Conservation (phyloP, 2,113 vertebrate genomes). For the Petrocephalus zakoni region DNA sequence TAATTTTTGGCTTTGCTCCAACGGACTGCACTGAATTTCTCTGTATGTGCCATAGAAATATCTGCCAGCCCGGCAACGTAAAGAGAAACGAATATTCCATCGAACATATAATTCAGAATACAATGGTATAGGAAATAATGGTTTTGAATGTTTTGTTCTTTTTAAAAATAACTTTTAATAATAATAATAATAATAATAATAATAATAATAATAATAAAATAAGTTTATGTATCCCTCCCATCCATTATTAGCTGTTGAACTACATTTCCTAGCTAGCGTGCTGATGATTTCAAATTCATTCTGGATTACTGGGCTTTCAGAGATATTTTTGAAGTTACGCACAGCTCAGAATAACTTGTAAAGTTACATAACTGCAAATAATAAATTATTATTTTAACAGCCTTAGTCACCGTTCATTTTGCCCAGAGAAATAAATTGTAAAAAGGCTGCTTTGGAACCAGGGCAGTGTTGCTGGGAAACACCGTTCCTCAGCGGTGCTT, state of each 20-base stretch:
- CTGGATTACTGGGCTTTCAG: background rate
- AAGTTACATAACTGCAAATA: background rate
- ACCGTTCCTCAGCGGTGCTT: background rate
- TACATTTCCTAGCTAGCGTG: background rate
- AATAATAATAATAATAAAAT: no score
- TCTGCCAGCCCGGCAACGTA: background rate
- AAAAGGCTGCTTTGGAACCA: background rate
- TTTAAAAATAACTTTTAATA: background rate
- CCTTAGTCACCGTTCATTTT: background rate
- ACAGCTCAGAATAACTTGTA: background rate
- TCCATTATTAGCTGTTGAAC: background rate
- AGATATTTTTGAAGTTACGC: background rate
- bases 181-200: no score
- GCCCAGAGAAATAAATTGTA: background rate
- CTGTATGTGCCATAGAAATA: background rate
- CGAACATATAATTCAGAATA: background rate
- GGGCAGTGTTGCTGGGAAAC: background rate
- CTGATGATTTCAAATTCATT: background rate
- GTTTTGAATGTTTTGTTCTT: background rate
- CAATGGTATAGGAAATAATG: background rate
- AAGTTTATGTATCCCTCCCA: background rate
- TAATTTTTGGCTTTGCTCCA: constrained; percentile 3
- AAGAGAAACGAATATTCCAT: background rate
- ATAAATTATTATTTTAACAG: background rate
- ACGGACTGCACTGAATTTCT: background rate